Evolutionary conservation across 2,888 invertebrate genomes (phyloP).

Genomic region (Acanthococcus lagerstroemiae): DNA sequence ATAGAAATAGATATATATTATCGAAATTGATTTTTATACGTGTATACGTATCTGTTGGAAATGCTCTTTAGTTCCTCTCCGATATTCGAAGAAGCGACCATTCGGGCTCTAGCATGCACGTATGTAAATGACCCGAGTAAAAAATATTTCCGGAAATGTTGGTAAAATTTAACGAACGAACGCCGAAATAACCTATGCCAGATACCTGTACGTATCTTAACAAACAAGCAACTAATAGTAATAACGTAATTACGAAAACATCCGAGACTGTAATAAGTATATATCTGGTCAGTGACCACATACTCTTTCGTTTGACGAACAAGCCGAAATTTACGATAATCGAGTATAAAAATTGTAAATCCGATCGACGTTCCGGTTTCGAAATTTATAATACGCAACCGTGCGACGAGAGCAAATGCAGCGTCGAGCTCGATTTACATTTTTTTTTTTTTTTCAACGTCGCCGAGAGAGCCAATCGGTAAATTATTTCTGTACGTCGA

Average conservation of each 20-base stretch:
- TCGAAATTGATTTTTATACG: not conserved
- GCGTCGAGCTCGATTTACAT: too few relatives aligned
- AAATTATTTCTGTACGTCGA: too few relatives aligned
- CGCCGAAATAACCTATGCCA: too few relatives aligned
- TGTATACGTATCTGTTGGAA: not conserved
- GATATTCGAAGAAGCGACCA: not conserved
- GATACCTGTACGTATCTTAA: not conserved
- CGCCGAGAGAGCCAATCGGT: too few relatives aligned
- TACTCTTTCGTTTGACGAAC: not conserved
- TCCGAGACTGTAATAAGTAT: too few relatives aligned
- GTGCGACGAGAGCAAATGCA: too few relatives aligned
- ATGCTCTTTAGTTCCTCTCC: not conserved
- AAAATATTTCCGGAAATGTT: not conserved
- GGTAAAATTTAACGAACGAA: not conserved
- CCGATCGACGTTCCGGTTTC: not conserved
- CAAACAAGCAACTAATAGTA: not conserved
- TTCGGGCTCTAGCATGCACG: too few relatives aligned
- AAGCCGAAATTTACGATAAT: not conserved
- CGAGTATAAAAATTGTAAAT: not conserved
- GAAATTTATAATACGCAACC: too few relatives aligned
- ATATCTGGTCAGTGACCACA: not conserved
- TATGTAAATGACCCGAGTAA: not conserved
- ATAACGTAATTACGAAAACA: not conserved
- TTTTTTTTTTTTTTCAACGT: too few relatives aligned
- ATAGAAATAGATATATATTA: conserved; percentile 19